phyloP scores from a whole-genome alignment of 2,797 vertebrate genomes.

The Sebastes trivittatus region DNA sequence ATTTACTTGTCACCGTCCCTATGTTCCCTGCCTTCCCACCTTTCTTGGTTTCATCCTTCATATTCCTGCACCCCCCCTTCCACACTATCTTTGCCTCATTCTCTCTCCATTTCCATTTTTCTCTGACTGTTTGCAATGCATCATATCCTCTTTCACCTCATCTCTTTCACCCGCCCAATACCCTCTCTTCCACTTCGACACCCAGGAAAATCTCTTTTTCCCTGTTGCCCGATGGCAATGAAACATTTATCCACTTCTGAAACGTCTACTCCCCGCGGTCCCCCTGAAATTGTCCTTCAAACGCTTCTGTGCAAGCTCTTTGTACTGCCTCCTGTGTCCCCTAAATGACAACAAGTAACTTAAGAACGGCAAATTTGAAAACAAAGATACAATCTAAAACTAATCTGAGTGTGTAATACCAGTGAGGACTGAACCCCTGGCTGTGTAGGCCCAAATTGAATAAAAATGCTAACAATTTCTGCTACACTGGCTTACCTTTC shows the following conservation, averaged over 20 bases:
- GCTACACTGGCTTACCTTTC: not conserved
- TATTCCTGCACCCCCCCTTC: not conserved
- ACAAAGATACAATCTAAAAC: slow-evolving; percentile 24
- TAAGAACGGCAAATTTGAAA: slow-evolving; percentile 5
- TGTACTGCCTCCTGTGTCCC: not conserved
- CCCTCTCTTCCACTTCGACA: slow-evolving; percentile 36
- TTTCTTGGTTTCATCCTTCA: slow-evolving; percentile 25
- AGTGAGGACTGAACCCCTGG: not conserved
- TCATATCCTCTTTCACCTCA: slow-evolving; percentile 30
- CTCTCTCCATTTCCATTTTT: slow-evolving; percentile 33
- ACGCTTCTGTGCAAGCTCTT: slow-evolving; percentile 26
- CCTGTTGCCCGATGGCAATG: slow-evolving; percentile 40
- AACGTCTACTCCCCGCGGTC: slow-evolving; percentile 2
- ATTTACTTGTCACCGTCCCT: slow-evolving; percentile 11
- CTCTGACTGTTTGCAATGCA: slow-evolving; percentile 22
- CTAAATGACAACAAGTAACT: slow-evolving; percentile 23
- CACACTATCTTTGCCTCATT: slow-evolving; percentile 9
- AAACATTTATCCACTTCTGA: slow-evolving; percentile 63
- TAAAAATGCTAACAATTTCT: not conserved
- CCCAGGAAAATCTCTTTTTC: slow-evolving; percentile 41
- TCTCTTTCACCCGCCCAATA: not conserved
- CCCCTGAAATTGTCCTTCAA: slow-evolving; percentile 55
- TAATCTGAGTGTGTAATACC: slow-evolving; percentile 14
- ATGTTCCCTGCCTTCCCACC: slow-evolving; percentile 4
- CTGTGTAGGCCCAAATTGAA: not conserved